Base-by-base conservation (phyloP, 2,113 vertebrate species). In the Antennarius striatus region DNA sequence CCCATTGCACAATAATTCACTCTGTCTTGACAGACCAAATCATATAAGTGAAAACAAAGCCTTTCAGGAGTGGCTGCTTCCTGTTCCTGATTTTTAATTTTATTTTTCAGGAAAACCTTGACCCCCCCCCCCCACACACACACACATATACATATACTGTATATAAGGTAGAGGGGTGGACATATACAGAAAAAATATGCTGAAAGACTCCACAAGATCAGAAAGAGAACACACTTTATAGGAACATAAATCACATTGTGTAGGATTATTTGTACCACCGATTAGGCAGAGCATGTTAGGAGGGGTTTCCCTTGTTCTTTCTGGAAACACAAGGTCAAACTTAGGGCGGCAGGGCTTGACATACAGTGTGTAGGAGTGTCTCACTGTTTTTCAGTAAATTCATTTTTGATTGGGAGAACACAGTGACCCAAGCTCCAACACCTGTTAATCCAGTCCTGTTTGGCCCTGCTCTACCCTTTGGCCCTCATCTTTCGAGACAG, bases 361-460 rank as follows among this genome's bases (percentile, higher is more conserved):
- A 57, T 49, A 62, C 59, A 29, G 71, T 68, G 47, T 51, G 62
- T 42, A 32, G 22, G 47, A 13, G 43, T 51, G 55, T 64, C 29
- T 11, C 50, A 10, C 62, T 87, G 76, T 86, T 91, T 76, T 68
- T 69, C 68, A 63, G 67, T 79, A 57, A 63, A 83, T 73, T 65
- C 74, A 61, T 83, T 79, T 78, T 73, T 71, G 68, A 71, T 58
- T 11, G 45, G 7, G n/a, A 66, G 72, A 80, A 68, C 68, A 64
- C 49, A n/a, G 36, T 51, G 54, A 62, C 79, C 65, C 56, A 30
- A 7, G 72, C 56, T 49, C n/a, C 47, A 70, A 68, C 83, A 90
- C 86, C 80, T 86, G 84, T 80, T 81, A 84, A 83, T 87, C 79
- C 85, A 80, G 59, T n/a, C 64, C 56, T n/a, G 15, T 32, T 56